Base-by-base conservation (phyloP, 2,888 invertebrate species). In the Octonoba sinensis region DNA sequence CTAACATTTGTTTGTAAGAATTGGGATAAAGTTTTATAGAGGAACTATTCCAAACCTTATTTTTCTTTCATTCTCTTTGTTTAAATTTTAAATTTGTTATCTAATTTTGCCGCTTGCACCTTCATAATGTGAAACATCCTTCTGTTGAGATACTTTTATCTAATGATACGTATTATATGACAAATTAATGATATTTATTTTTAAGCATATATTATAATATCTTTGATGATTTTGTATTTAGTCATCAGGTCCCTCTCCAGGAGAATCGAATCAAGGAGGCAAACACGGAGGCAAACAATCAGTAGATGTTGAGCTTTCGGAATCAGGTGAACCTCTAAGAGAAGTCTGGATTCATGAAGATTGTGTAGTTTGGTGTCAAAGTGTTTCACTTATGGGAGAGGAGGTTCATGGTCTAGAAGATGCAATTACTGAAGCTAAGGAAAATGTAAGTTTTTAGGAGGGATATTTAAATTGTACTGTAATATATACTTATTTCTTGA, bases 281-380 rank as follows among this genome's bases (percentile, higher is more conserved):
- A 15, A 44, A 2, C 57, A 60, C n/a, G 54, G 56, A n/a, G 18
- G 60, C 18, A 46, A 44, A 4, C 51, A 20, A 1, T 27, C 18
- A 4, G 69, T 64, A 15, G n/a, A 62, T 51, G 64, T 59, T 12
- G 56, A 36, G 15, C 47, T 71, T 47, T 6, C 59, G 27, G 70
- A 75, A 20, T 22, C 47, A 24, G n/a, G 47, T 27, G 64, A 82
- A 13, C 18, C 54, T 27, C n/a, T 82, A 22, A 67, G 90, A 84
- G 96, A 96, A 89, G 93, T 95, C 84, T 96, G 96, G 96, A 91
- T 95, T 86, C 97, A 97, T 89, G 96, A 95, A 88, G 93, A 93
- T 86, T 97, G 97, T 89, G 93, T 93, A 51, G 92, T 96, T 84
- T 96, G 96, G 96, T 94, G 96, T 79, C 93, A 94, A 27, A 95